Conservation (phyloP, 2,113 vertebrate genomes). For the Chloropsis hardwickii region DNA sequence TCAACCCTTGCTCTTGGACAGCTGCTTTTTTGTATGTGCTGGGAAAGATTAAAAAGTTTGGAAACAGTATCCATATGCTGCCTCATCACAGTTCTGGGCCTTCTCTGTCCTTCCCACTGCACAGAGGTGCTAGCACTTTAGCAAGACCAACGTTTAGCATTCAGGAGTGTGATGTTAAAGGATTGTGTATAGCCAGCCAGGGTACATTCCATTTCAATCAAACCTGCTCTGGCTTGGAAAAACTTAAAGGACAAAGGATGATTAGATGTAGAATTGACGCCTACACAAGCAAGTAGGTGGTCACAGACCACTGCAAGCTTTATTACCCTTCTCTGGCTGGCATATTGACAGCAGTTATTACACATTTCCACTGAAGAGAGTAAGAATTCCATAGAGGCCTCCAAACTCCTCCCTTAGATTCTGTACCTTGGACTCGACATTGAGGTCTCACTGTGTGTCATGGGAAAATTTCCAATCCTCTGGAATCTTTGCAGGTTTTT, state of each 20-base stretch:
- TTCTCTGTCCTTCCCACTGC: not conserved
- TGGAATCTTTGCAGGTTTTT: not conserved
- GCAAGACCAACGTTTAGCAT: not conserved
- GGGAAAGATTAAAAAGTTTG: conserved; percentile 47
- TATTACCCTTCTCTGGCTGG: not conserved
- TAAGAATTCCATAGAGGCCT: not conserved
- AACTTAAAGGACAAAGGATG: not conserved
- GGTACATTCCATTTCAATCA: conserved; percentile 3
- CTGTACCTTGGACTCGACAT: not conserved
- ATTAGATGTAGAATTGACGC: not conserved
- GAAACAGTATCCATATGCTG: not conserved
- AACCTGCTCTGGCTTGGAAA: not conserved
- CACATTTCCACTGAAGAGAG: not conserved
- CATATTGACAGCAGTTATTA: not conserved
- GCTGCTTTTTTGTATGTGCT: conserved; percentile 39
- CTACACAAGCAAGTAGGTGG: conserved; percentile 9
- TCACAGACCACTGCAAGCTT: not conserved
- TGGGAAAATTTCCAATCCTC: not conserved
- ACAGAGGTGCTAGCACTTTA: not conserved
- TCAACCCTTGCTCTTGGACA: conserved; percentile 29
- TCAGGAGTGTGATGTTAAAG: not conserved
- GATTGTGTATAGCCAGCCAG: not conserved
- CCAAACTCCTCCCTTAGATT: not conserved
- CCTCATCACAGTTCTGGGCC: not conserved
- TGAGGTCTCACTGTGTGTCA: not conserved